These are phyloP conservation scores for Meghimatium bilineatum DNA, from an alignment of 2,888 invertebrate species.

Conservation along the genomic window DNA sequence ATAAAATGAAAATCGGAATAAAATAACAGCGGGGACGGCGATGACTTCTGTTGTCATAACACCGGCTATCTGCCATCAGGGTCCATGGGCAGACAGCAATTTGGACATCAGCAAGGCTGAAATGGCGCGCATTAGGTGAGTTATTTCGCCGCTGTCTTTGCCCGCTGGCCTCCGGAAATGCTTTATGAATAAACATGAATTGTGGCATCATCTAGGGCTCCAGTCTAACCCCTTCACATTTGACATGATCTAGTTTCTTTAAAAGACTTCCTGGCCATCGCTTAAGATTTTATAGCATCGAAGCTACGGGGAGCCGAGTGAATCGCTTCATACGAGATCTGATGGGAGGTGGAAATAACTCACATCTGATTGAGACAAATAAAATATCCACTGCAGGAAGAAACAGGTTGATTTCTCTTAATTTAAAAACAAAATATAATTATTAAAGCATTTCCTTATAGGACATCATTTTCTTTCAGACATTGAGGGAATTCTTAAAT, in stretches of 20 bases:
- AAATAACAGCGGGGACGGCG: slow-evolving; percentile 25
- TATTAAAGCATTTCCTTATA: no score
- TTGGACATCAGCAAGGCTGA: slow-evolving; percentile 35
- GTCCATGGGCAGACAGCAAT: slow-evolving; percentile 38
- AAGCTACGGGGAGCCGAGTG: slow-evolving; percentile 7
- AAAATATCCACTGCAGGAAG: neutral
- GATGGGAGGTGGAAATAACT: neutral
- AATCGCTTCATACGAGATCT: slow-evolving; percentile 8
- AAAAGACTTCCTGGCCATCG: slow-evolving; percentile 40
- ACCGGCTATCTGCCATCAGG: slow-evolving; percentile 37
- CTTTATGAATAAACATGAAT: slow-evolving; percentile 48
- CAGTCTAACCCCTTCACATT: slow-evolving; percentile 37
- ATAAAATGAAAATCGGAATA: slow-evolving; percentile 32
- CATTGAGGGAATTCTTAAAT: no score
- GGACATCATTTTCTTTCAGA: no score
- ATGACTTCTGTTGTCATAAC: slow-evolving; percentile 44
- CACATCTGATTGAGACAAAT: slow-evolving; percentile 5
- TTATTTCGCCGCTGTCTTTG: slow-evolving; percentile 33
- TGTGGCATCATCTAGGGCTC: slow-evolving; percentile 42
- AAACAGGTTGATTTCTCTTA: no score
- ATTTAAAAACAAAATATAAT: no score
- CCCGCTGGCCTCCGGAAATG: slow-evolving; percentile 38
- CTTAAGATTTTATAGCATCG: slow-evolving; percentile 30
- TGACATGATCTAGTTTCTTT: slow-evolving; percentile 47
- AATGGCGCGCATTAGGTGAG: slow-evolving; percentile 42